Base-by-base conservation (phyloP, 2,797 vertebrate genomes). In the Menidia menidia region DNA sequence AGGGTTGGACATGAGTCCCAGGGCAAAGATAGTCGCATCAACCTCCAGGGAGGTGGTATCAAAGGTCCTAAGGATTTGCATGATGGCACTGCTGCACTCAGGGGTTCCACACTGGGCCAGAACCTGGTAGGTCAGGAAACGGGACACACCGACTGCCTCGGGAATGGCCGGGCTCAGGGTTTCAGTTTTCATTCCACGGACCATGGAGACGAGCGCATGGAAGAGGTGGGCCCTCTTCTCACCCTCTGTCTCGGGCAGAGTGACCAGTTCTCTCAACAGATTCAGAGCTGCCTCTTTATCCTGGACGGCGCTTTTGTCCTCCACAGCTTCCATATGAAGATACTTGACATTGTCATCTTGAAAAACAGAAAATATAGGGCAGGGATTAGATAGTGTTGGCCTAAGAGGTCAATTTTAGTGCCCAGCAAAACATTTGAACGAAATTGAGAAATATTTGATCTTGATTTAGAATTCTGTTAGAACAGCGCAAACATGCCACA, bases 21-120 rank as follows among this genome's bases (percentile, higher is more conserved):
- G 59, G 32, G 95, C 92, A 45, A 97, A 98, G 11, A 97, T 95
- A 0, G 93, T 73, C 0, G 93, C 81, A 56, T 98, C 98, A 43
- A 94, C 88, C 78, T 97, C 79, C 0, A 95, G 9, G 0, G 95
- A 89, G 18, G 92, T 88, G 43, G 75, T 78, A 0, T 93, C 90
- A 30, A 93, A 93, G 9, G 76, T 94, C 74, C 95, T 95, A 73
- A 98, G 89, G 83, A 96, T 93, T 73, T 94, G 94, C 88, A 98
- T 94, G 84, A 98, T 92, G 61, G 91, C 94, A 45, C 93, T 94
- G 71, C 93, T 96, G 87, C 97, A 99, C 78, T 96, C 96, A 12
- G 95, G 93, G 48, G 95, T 97, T 63, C 97, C 97, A 0, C 97
- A 99, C 89, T 99, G 98, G 62, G 89, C 87, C 87, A 99, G 89